Conservation (phyloP, 2,888 invertebrate species). For the Drosophila recens region DNA sequence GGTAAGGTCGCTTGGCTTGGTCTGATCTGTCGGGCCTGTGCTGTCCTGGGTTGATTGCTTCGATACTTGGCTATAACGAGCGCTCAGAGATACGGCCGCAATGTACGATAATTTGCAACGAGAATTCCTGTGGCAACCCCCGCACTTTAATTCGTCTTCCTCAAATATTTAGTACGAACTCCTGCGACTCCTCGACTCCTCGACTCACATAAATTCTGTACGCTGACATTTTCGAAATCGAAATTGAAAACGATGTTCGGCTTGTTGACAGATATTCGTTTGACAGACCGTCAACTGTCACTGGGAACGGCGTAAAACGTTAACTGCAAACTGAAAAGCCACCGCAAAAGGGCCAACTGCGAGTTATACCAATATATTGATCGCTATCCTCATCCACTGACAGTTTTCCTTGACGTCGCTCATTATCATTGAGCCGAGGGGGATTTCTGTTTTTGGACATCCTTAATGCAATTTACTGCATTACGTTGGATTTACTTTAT, state of each 20-base stretch:
- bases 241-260: slow-evolving; percentile 80
- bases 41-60: slow-evolving; percentile 34
- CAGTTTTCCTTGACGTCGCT: slow-evolving; percentile 40
- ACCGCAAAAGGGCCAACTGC: slow-evolving; percentile 39
- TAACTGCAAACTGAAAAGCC: slow-evolving; percentile 37
- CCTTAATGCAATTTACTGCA: slow-evolving; percentile 52
- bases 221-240: slow-evolving; percentile 63
- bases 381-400: slow-evolving; percentile 22
- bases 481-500: slow-evolving; percentile 24
- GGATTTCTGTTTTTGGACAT: slow-evolving; percentile 33
- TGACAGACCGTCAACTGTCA: slow-evolving; percentile 80
- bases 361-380: slow-evolving; percentile 19
- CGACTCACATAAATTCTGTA: slow-evolving; percentile 62
- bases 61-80: slow-evolving; percentile 63
- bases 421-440: slow-evolving; percentile 41
- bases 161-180: slow-evolving; percentile 1
- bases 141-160: slow-evolving; percentile 45
- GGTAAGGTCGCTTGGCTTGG: slow-evolving; percentile 28
- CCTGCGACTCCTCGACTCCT: neutral
- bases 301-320: slow-evolving; percentile 42
- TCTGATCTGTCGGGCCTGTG: slow-evolving; percentile 1
- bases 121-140: slow-evolving; percentile 49
- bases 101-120: slow-evolving; percentile 78
- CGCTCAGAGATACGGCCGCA: slow-evolving; percentile 67
- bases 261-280: slow-evolving; percentile 80